A percentile compares a stretch with the other conserved stretches of the same genome.
These are phyloP conservation scores for Anoplopoma fimbria DNA, from an alignment of 2,113 vertebrate species.

Conservation along the genomic window DNA sequence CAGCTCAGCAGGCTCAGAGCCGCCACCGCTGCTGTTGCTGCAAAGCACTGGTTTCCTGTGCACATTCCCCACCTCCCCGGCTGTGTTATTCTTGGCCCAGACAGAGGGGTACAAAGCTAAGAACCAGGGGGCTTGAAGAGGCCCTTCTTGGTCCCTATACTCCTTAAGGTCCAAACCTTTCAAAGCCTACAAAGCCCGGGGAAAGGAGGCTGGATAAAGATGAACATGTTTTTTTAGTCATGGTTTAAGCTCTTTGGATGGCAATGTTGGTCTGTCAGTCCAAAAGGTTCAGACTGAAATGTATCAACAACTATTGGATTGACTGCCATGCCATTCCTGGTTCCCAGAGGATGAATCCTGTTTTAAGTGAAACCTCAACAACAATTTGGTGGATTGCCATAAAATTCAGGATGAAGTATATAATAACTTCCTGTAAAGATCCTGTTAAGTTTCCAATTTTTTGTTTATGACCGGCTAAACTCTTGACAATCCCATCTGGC, in stretches of 20 bases:
- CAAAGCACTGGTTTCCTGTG: slow-evolving; percentile 75
- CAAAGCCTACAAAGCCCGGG: not conserved
- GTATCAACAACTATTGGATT: not conserved
- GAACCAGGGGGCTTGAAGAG: slow-evolving; percentile 45
- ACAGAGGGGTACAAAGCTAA: slow-evolving; percentile 45
- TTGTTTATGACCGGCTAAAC: not conserved
- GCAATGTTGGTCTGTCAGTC: not conserved
- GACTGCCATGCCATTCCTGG: not conserved
- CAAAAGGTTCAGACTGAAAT: not conserved
- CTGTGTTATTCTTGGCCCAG: slow-evolving; percentile 78
- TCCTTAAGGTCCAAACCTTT: not conserved
- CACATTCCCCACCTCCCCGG: slow-evolving; percentile 69
- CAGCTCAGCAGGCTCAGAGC: slow-evolving; percentile 31
- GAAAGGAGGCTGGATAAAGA: not conserved
- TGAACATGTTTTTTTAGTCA: not conserved
- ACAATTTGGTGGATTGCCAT: not conserved
- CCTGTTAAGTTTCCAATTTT: not conserved
- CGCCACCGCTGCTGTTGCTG: slow-evolving; percentile 41
- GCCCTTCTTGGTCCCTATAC: not conserved
- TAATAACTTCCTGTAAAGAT: not conserved
- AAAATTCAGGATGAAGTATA: not conserved
- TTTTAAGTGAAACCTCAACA: not conserved
- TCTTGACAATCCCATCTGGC: not conserved
- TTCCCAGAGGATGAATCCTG: not conserved
- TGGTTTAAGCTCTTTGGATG: not conserved